phyloP scores from a whole-genome alignment of 2,113 vertebrate genomes.

The Balaenoptera acutorostrata region DNA sequence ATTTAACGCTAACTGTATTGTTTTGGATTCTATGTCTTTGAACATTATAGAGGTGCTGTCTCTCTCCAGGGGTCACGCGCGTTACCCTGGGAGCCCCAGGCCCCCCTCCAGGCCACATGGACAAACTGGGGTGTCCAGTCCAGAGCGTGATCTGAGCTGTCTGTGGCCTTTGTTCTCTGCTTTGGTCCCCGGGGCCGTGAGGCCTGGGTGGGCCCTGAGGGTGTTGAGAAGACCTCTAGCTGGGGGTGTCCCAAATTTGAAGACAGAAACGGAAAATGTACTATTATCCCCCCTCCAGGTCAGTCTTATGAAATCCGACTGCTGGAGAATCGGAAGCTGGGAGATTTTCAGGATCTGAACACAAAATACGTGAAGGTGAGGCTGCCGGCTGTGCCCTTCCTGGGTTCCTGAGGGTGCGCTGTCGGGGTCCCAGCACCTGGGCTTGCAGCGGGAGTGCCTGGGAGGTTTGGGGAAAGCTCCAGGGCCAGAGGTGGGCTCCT shows the following conservation, averaged over 20 bases:
- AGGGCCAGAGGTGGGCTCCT: neutral
- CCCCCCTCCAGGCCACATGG: neutral
- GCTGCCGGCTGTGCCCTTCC: slow-evolving; percentile 60
- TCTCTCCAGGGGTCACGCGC: neutral
- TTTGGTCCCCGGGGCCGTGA: neutral
- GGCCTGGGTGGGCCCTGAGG: neutral
- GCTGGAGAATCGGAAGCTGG: slow-evolving; percentile 94
- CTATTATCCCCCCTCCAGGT: slow-evolving; percentile 83
- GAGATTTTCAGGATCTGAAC: slow-evolving; percentile 94
- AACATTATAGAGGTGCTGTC: neutral
- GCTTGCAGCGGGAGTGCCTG: neutral
- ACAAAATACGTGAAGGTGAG: slow-evolving; percentile 96
- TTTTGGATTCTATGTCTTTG: neutral
- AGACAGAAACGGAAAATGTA: slow-evolving; percentile 63
- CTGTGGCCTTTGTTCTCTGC: neutral
- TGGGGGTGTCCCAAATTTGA: neutral
- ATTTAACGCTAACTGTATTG: neutral
- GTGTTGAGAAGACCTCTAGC: neutral
- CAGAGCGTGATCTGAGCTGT: neutral
- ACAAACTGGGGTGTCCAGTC: neutral
- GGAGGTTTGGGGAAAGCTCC: neutral
- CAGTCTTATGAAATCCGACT: slow-evolving; percentile 98
- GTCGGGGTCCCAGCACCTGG: neutral
- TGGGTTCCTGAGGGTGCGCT: neutral
- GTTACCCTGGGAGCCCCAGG: neutral